phyloP scores from a whole-genome alignment of 2,797 vertebrate species.

The Phrynocephalus forsythii region DNA sequence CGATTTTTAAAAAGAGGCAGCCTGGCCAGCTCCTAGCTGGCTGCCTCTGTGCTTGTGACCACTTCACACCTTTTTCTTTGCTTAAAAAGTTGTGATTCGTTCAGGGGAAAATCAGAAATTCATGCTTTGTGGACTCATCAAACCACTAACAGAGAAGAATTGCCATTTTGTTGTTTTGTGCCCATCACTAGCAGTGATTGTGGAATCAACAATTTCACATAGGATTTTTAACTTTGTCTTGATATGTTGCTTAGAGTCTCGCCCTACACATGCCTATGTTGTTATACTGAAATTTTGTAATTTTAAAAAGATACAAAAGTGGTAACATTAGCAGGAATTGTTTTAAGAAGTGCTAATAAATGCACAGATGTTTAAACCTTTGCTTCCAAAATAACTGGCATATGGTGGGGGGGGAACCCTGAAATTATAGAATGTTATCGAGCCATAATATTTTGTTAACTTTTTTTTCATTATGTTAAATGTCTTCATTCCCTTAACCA shows the following conservation, averaged over 20 bases:
- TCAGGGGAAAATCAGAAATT: no score
- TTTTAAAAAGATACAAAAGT: conserved; percentile 16
- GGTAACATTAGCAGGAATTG: conserved; percentile 61
- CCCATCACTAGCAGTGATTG: no score
- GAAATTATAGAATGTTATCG: conserved; percentile 62
- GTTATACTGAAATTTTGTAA: background rate
- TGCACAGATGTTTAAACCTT: conserved; percentile 66
- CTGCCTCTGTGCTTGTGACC: no score
- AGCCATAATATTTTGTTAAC: conserved; percentile 41
- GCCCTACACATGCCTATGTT: conserved; percentile 43
- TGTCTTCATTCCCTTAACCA: conserved; percentile 61
- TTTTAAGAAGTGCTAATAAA: conserved; percentile 67
- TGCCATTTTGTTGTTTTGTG: no score
- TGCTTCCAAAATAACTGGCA: conserved; percentile 63
- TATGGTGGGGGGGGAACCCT: conserved; percentile 42
- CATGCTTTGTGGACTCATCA: no score
- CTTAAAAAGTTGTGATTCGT: no score
- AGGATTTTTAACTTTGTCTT: background rate
- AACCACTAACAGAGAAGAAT: no score
- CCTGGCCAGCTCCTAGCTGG: no score
- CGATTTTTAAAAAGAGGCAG: no score
- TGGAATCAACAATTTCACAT: background rate
- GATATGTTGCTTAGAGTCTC: background rate
- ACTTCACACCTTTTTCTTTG: no score
- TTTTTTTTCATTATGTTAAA: conserved; percentile 63